phyloP scores from a whole-genome alignment of 1,140 invertebrate species.

The Temnothorax curvispinosus region DNA sequence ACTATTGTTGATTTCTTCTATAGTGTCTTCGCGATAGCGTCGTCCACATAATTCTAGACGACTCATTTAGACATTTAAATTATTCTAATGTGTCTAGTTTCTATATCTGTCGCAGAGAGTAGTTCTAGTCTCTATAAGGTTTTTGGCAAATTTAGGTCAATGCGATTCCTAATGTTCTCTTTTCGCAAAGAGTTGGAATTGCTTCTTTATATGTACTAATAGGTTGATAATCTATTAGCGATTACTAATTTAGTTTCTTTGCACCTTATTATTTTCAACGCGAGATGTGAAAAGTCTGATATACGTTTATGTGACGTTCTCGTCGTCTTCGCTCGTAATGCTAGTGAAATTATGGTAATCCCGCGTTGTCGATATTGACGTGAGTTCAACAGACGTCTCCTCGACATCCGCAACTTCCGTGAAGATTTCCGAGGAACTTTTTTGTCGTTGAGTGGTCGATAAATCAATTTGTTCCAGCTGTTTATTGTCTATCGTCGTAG shows the following conservation, averaged over 20 bases:
- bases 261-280: neutral
- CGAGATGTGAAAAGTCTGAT: neutral
- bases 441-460: constrained; percentile 19
- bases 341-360: constrained; percentile 43
- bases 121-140: constrained; percentile 8
- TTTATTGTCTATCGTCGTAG: constrained; percentile 12
- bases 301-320: constrained; percentile 25
- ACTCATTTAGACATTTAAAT: neutral
- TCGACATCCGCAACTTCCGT: constrained; percentile 25
- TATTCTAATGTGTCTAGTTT: constrained; percentile 3
- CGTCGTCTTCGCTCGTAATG: neutral
- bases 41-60: neutral
- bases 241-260: constrained; percentile 17
- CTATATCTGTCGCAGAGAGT: neutral
- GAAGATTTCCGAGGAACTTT: constrained; percentile 28
- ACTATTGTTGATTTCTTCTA: constrained; percentile 25
- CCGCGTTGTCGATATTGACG: constrained; percentile 8
- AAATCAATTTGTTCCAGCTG: neutral
- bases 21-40: neutral
- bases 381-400: constrained; percentile 6
- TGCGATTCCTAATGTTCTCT: neutral
- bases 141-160: constrained; percentile 28
- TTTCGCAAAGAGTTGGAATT: neutral
- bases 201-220: constrained; percentile 18
- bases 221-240: constrained; percentile 17